A percentile compares a stretch with the other conserved stretches of the same genome.
phyloP scores from a whole-genome alignment of 2,113 vertebrate species.

The Promerops cafer region DNA sequence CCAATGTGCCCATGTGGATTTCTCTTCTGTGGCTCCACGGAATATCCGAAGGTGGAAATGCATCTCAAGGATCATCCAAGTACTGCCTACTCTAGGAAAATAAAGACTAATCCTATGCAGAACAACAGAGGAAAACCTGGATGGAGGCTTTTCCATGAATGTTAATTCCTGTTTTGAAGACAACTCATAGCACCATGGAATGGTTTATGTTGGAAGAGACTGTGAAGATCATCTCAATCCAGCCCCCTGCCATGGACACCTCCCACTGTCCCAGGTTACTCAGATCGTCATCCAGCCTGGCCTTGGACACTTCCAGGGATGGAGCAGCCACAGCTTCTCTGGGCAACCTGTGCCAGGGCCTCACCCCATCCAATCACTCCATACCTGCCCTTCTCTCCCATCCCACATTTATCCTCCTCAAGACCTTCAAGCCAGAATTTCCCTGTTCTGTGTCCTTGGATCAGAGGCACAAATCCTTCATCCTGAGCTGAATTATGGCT shows the following conservation, averaged over 20 bases:
- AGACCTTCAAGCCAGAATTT: not conserved
- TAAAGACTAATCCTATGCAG: not conserved
- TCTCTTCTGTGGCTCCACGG: not conserved
- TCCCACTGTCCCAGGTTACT: not conserved
- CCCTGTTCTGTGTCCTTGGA: not conserved
- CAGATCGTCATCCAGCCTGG: not conserved
- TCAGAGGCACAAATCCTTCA: not conserved
- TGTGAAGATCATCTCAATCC: not conserved
- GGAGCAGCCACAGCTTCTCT: not conserved
- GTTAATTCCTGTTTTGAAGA: not conserved
- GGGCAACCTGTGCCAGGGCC: not conserved
- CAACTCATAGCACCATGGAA: not conserved
- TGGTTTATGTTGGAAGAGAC: not conserved
- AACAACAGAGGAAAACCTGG: not conserved
- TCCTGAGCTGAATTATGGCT: not conserved
- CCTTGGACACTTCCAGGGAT: not conserved
- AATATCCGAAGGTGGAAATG: not conserved
- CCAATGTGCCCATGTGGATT: accelerated
- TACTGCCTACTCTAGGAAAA: not conserved
- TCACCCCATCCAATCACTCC: too few relatives aligned
- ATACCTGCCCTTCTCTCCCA: not conserved
- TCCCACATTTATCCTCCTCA: not conserved
- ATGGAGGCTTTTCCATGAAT: not conserved
- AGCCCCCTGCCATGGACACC: not conserved
- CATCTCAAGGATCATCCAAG: not conserved